These are phyloP conservation scores for Artibeus jamaicensis DNA, from an alignment of 2,797 vertebrate species.

Conservation along the genomic window DNA sequence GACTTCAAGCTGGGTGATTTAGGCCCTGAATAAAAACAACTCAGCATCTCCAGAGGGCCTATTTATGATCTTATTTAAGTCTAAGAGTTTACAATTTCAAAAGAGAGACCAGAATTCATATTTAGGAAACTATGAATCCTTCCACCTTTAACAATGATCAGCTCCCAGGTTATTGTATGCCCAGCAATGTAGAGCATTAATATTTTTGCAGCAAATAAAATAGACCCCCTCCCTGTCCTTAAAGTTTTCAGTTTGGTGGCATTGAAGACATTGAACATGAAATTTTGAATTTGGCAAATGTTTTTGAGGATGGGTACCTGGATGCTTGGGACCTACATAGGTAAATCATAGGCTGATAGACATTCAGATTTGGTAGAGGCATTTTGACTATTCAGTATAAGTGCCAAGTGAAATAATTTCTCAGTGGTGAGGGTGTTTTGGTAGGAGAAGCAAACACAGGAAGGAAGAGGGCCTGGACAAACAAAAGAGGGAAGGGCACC, in stretches of 20 bases:
- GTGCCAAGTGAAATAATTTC: neutral
- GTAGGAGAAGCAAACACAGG: neutral
- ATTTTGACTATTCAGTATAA: neutral
- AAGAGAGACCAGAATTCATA: neutral
- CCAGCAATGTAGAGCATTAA: neutral
- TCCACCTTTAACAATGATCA: conserved; percentile 11
- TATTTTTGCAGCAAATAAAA: conserved; percentile 4
- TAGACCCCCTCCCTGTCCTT: neutral
- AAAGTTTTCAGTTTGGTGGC: neutral
- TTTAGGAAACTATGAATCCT: conserved; percentile 8
- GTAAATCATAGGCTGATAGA: neutral
- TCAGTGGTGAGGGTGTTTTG: neutral
- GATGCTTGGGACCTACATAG: neutral
- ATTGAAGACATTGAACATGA: neutral
- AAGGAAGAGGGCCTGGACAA: neutral
- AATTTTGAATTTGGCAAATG: neutral
- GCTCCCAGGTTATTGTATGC: neutral
- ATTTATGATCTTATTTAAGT: conserved; percentile 33
- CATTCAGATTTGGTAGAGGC: neutral
- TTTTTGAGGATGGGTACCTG: neutral
- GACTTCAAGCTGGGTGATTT: conserved; percentile 35
- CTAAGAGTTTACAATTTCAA: conserved; percentile 42
- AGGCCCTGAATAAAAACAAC: neutral
- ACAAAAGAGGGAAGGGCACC: neutral
- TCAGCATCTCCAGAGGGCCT: neutral